Evolutionary conservation across 2,113 vertebrate genomes (phyloP), one percentile per base, ranked within the genome.

Genomic region (Microtus richardsoni): DNA sequence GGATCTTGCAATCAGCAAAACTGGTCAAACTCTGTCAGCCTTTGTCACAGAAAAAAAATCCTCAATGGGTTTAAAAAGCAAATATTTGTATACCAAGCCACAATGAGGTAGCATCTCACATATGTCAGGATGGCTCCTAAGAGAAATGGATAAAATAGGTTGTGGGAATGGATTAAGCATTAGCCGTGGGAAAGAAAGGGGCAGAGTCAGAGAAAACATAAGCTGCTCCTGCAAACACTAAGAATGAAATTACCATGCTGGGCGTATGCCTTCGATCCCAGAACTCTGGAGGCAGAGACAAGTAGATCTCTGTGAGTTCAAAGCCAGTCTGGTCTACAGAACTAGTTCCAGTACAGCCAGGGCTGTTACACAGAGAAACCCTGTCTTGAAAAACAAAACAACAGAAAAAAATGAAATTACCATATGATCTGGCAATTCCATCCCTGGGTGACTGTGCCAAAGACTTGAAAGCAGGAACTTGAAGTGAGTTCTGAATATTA

Each of bases 41-140:
- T 93, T 90, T 88, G 36, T 77, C 75, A 64, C 39, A 93, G 85
- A 24, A 68, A 88, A 30, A 90, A 85, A 92, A 85, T 92, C 84
- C 64, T 71, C 80, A 75, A 64, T 0, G 11, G 33, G n/a, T 28
- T 91, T 79, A 36, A 68, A 90, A 91, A 84, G 73, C 30, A 85
- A 91, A 33, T 26, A 60, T 78, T 17, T 95, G n/a, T 71, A 41
- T 71, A 41, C 73, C 71, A 79, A 86, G 33, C 24, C 30, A 33
- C 44, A 58, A 30, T 9, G n/a, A 85, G n/a, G 41, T 19, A 68
- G 4, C 60, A 70, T 22, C 30, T 78, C 88, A 60, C 28, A 5
- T 0, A 1, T 3, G 5, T 0, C 41, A 28, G 52, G 39, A 47
- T 70, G 73, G 78, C 49, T 71, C 24, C 22, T 54, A 28, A 68